Conservation (phyloP, 2,888 invertebrate species). For the Noctua janthe region DNA sequence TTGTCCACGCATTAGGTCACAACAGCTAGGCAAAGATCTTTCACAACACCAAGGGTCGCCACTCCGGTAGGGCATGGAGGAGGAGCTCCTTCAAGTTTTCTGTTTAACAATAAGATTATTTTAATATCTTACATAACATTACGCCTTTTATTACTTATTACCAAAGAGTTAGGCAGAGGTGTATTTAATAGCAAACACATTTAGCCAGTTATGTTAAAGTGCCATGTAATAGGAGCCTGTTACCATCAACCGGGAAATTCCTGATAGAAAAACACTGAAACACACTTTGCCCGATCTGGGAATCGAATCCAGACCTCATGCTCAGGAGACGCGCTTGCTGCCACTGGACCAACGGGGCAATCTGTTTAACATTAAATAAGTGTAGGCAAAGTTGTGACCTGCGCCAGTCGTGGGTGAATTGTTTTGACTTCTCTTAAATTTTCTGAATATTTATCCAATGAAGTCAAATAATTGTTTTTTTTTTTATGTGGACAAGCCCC, state of each 20-base stretch:
- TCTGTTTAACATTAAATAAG: no score
- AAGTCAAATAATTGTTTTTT: no score
- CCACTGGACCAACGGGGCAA: neutral
- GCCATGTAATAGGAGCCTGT: no score
- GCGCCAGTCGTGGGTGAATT: neutral
- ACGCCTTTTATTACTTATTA: neutral
- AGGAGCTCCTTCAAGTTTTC: conserved; percentile 4
- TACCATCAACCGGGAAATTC: no score
- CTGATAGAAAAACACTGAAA: neutral
- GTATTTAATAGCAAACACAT: neutral
- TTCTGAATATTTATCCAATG: no score
- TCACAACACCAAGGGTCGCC: conserved; percentile 27
- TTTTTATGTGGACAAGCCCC: no score
- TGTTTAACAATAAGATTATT: neutral
- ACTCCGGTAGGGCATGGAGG: neutral
- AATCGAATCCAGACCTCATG: neutral
- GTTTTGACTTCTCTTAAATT: no score
- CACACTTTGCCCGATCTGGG: neutral
- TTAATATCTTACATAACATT: neutral
- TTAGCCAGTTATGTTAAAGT: neutral
- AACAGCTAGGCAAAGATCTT: conserved; percentile 33
- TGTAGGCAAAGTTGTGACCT: neutral
- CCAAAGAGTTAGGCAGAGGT: neutral
- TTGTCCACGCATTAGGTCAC: conserved; percentile 52
- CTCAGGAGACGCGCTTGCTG: neutral